Evolutionary conservation across 2,113 vertebrate genomes (phyloP).

Genomic region (Nematolebias whitei): DNA sequence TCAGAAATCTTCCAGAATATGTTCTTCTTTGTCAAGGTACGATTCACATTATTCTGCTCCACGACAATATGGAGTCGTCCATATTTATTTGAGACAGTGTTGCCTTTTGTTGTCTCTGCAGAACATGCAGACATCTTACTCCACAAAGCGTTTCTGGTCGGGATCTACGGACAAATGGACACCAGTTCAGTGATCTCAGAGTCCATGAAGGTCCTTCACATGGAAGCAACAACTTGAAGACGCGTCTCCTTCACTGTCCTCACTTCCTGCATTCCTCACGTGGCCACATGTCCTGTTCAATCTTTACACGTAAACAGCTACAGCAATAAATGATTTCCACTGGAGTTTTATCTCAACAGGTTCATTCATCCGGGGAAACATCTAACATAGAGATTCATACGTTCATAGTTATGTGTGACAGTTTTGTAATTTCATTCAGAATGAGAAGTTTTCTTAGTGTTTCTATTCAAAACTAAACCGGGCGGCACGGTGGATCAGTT

Average conservation of each 20-base stretch:
- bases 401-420: too few relatives aligned
- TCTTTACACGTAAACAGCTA: conserved; percentile 13
- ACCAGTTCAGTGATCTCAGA: conserved; percentile 95
- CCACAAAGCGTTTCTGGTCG: conserved; percentile 95
- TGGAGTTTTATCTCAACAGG: conserved; percentile 1
- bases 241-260: too few relatives aligned
- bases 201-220: conserved; percentile 93
- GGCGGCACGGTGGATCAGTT: too few relatives aligned
- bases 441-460: neutral
- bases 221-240: conserved; percentile 90
- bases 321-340: conserved; percentile 30
- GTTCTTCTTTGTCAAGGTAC: conserved; percentile 95
- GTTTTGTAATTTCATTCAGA: too few relatives aligned
- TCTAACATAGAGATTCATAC: too few relatives aligned
- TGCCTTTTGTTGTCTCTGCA: conserved; percentile 53
- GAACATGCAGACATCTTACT: conserved; percentile 92
- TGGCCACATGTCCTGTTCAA: conserved; percentile 27
- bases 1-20: conserved; percentile 94
- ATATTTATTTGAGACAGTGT: neutral
- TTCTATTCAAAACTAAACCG: too few relatives aligned
- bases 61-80: neutral
- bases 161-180: conserved; percentile 94
- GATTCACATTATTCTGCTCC: neutral
- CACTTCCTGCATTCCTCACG: neutral
- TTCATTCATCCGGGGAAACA: too few relatives aligned